These are phyloP conservation scores for Stichodactyla helianthus DNA, from an alignment of 64 coral and sea anemone genomes.

Conservation along the genomic window DNA sequence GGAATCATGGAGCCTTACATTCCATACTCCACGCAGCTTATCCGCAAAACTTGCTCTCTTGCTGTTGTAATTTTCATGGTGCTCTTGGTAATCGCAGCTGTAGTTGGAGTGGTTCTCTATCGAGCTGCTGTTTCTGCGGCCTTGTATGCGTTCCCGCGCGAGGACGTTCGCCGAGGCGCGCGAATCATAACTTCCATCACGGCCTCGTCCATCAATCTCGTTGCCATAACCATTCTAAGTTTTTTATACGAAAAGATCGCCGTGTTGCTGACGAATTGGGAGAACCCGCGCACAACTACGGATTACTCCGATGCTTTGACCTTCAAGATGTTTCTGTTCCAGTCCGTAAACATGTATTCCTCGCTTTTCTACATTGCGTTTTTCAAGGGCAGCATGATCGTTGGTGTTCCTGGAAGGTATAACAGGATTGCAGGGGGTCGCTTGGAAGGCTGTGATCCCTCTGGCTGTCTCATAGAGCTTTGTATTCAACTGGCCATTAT, in stretches of 20 bases:
- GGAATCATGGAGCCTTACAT: conserved; percentile 70
- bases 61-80: conserved; percentile 74
- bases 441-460: conserved; percentile 93
- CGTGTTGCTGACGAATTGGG: conserved; percentile 83
- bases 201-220: conserved; percentile 71
- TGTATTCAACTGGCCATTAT: conserved; percentile 95
- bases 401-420: conserved; percentile 76
- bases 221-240: conserved; percentile 80
- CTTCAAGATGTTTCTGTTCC: conserved; percentile 89
- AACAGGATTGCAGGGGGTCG: conserved; percentile 65
- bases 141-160: conserved; percentile 57
- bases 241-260: conserved; percentile 76
- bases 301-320: conserved; percentile 77
- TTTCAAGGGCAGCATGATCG: conserved; percentile 75
- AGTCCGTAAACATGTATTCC: conserved; percentile 93
- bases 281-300: conserved; percentile 74
- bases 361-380: conserved; percentile 97
- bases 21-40: conserved; percentile 45
- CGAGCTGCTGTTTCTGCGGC: conserved; percentile 76
- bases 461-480: conserved; percentile 93
- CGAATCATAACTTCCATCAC: conserved; percentile 84
- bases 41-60: conserved; percentile 46
- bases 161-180: conserved; percentile 70
- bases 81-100: conserved; percentile 56
- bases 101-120: conserved; percentile 83